These are phyloP conservation scores for Pteronura brasiliensis DNA, from an alignment of 2,113 vertebrate species.

Conservation along the genomic window DNA sequence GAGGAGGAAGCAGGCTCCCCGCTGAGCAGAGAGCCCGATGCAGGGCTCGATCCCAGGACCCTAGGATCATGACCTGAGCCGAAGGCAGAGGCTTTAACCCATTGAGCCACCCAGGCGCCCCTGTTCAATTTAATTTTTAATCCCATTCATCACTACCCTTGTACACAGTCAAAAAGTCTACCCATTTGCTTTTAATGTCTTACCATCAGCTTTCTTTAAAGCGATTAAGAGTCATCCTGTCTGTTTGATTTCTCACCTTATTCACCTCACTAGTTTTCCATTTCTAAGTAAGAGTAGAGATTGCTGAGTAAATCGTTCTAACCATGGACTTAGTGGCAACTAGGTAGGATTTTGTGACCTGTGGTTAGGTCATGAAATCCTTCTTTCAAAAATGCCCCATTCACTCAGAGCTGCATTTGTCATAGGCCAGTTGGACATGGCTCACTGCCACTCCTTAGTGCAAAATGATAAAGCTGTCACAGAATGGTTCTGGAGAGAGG, in stretches of 20 bases:
- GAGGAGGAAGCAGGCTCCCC: too few relatives aligned
- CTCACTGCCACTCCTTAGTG: background rate
- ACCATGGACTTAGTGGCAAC: background rate
- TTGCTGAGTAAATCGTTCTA: background rate
- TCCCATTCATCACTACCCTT: background rate
- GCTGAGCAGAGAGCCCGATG: too few relatives aligned
- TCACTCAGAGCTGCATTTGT: background rate
- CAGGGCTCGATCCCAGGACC: too few relatives aligned
- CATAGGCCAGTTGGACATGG: background rate
- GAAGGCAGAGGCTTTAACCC: too few relatives aligned
- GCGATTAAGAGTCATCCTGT: background rate
- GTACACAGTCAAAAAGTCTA: background rate
- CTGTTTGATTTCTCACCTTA: background rate
- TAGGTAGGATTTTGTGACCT: background rate
- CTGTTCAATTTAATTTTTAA: background rate
- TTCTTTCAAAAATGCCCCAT: background rate
- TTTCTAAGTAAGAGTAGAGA: background rate
- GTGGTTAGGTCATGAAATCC: background rate
- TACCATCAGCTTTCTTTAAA: background rate
- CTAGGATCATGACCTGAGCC: too few relatives aligned
- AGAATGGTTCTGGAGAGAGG: background rate
- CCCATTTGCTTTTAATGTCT: background rate
- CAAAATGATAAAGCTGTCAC: background rate
- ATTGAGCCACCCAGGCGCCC: too few relatives aligned
- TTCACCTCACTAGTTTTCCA: background rate